Evolutionary conservation across 2,113 vertebrate genomes (phyloP).

Genomic region (Sinocyclocheilus anshuiensis): DNA sequence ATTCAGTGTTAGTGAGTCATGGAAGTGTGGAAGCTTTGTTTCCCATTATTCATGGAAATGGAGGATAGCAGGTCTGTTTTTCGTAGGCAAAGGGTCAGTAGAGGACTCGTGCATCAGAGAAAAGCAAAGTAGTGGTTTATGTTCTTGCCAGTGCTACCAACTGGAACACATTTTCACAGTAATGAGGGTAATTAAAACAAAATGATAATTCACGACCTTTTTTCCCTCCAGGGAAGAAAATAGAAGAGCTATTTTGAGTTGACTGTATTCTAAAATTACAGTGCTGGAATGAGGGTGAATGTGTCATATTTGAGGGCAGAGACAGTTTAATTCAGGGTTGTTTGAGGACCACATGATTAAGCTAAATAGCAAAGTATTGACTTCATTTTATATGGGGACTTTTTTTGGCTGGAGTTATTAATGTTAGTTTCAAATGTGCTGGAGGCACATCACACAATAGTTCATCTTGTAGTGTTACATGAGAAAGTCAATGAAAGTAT

Average conservation of each 20-base stretch:
- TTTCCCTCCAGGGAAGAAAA: slow-evolving; percentile 43
- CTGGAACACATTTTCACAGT: slow-evolving; percentile 35
- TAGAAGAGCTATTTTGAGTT: slow-evolving; percentile 35
- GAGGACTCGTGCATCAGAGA: slow-evolving; percentile 26
- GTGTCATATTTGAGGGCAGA: slow-evolving; percentile 36
- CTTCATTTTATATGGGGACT: background rate
- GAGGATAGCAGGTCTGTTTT: slow-evolving; percentile 53
- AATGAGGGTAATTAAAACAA: slow-evolving; percentile 56
- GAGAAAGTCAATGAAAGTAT: background rate
- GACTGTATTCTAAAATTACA: slow-evolving; percentile 52
- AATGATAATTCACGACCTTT: slow-evolving; percentile 38
- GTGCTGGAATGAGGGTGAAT: slow-evolving; percentile 48
- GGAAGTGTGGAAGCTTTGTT: slow-evolving; percentile 58
- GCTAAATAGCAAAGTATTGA: slow-evolving; percentile 46
- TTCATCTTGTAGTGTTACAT: background rate
- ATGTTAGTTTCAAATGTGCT: background rate
- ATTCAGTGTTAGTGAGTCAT: slow-evolving; percentile 45
- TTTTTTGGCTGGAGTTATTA: background rate
- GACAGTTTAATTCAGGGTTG: slow-evolving; percentile 45
- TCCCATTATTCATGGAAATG: slow-evolving; percentile 64
- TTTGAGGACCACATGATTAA: slow-evolving; percentile 38
- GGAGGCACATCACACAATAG: slow-evolving; percentile 14
- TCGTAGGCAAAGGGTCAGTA: slow-evolving; percentile 40
- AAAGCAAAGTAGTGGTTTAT: background rate
- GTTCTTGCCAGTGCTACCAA: slow-evolving; percentile 1